These are phyloP conservation scores for Carettochelys insculpta DNA, from an alignment of 2,113 vertebrate genomes.

Conservation along the genomic window DNA sequence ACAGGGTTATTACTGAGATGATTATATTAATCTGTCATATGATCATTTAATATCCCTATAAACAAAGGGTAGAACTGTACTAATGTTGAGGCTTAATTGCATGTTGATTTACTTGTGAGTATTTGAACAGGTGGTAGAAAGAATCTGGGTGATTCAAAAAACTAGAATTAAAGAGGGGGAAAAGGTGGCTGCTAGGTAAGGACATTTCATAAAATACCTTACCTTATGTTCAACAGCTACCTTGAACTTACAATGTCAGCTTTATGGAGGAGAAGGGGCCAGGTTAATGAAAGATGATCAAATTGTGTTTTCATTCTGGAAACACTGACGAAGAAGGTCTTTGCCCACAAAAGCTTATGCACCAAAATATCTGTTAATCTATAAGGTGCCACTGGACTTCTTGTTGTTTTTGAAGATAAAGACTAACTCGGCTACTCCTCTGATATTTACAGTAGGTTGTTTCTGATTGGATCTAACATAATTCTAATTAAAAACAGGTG, in stretches of 20 bases:
- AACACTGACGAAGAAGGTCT: not conserved
- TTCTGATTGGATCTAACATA: not conserved
- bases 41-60: slow-evolving; percentile 11
- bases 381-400: too few species aligned
- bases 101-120: not conserved
- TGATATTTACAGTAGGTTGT: not conserved
- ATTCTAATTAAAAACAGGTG: not conserved
- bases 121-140: not conserved
- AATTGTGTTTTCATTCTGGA: not conserved
- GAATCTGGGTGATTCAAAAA: not conserved
- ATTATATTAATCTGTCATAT: not conserved
- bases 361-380: too few species aligned
- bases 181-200: not conserved
- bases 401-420: too few species aligned
- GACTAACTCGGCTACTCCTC: too few species aligned
- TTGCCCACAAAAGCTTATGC: too few species aligned
- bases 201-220: not conserved
- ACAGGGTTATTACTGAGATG: not conserved
- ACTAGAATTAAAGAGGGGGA: not conserved
- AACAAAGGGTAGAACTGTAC: slow-evolving; percentile 9
- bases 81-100: not conserved
- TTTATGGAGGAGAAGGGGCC: not conserved
- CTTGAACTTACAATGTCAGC: not conserved
- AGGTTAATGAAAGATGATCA: not conserved
- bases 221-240: not conserved